These are phyloP conservation scores for Neostethus bicornis DNA, from an alignment of 2,797 vertebrate species.

Conservation along the genomic window DNA sequence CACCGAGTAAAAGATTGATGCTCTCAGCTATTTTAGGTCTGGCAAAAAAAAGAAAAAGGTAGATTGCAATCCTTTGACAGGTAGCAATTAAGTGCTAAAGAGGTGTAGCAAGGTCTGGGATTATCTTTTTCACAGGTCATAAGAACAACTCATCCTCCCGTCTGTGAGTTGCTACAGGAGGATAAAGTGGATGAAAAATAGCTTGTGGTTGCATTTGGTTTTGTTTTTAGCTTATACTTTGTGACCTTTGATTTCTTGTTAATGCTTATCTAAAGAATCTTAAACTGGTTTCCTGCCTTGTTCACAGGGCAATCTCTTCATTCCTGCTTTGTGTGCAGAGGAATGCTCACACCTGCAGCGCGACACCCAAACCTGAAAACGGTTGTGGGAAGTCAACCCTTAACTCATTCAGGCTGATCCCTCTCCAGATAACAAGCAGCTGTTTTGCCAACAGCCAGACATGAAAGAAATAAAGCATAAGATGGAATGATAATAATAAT, in stretches of 20 bases:
- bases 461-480: constrained; percentile 63
- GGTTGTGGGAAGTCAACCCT: constrained; percentile 57
- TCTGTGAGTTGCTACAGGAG: constrained; percentile 37
- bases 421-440: constrained; percentile 64
- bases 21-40: constrained; percentile 55
- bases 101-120: constrained; percentile 62
- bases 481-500: constrained; percentile 64
- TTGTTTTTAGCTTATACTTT: not conserved
- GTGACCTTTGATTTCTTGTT: constrained; percentile 57
- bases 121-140: constrained; percentile 60
- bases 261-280: constrained; percentile 58
- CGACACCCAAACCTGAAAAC: constrained; percentile 42
- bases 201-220: constrained; percentile 24
- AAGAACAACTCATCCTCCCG: constrained; percentile 32
- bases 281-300: constrained; percentile 59
- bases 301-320: constrained; percentile 54
- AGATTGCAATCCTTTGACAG: constrained; percentile 74
- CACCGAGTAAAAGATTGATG: constrained; percentile 66
- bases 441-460: constrained; percentile 76
- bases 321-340: constrained; percentile 45
- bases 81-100: constrained; percentile 74
- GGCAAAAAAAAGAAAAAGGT: constrained; percentile 55
- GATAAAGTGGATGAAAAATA: constrained; percentile 38
- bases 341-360: constrained; percentile 71
- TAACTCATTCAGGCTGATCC: constrained; percentile 60